These are phyloP conservation scores for Pelosia muscerda DNA, from an alignment of 2,888 invertebrate genomes.

Conservation along the genomic window DNA sequence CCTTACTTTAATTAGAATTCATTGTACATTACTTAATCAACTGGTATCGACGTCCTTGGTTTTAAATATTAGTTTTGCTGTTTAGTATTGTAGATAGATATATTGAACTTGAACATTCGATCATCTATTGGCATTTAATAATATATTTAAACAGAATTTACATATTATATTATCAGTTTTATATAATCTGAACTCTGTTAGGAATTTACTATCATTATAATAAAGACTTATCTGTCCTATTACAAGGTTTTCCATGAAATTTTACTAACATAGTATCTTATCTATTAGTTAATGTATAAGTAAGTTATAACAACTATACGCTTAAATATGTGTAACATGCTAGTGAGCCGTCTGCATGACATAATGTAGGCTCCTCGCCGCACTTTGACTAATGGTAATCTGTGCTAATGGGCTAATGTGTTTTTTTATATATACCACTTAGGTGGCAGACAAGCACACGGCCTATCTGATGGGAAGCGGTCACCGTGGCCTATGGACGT, in stretches of 20 bases:
- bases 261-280: neutral
- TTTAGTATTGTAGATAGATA: too few relatives aligned
- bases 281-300: neutral
- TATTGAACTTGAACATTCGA: neutral
- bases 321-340: neutral
- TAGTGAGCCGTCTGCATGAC: neutral
- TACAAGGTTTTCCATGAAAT: constrained; percentile 1
- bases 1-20: too few relatives aligned
- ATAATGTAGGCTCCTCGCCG: neutral
- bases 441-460: too few relatives aligned
- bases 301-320: neutral
- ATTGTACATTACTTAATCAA: too few relatives aligned
- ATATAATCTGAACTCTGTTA: neutral
- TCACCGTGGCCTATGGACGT: too few relatives aligned
- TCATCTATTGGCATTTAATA: neutral
- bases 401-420: too few relatives aligned
- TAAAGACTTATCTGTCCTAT: neutral
- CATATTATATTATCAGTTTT: neutral
- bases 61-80: too few relatives aligned
- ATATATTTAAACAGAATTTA: neutral
- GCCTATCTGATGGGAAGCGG: too few relatives aligned
- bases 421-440: too few relatives aligned
- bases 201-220: neutral
- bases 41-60: too few relatives aligned
- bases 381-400: neutral